Conservation (phyloP, 2,797 vertebrate genomes). For the Epinephelus awoara region DNA sequence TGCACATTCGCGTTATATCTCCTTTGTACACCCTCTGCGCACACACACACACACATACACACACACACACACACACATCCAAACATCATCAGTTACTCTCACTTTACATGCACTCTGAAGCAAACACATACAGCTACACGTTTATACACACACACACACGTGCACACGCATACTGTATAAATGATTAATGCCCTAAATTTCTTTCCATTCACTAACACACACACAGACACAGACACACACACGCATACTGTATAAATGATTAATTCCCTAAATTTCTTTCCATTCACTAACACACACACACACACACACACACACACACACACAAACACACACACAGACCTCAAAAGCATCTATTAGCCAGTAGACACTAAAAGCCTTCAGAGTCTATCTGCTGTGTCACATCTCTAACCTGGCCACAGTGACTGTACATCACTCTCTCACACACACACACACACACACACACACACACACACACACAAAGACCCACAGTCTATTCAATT, state of each 20-base stretch:
- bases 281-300: constrained; percentile 22
- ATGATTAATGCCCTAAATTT: constrained; percentile 34
- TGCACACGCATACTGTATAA: constrained; percentile 6
- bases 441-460: constrained; percentile 32
- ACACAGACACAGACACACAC: background rate
- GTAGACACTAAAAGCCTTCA: constrained; percentile 40
- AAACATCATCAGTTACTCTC: constrained; percentile 41
- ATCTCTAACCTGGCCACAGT: constrained; percentile 32
- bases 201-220: constrained; percentile 21
- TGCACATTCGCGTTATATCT: background rate
- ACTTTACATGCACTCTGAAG: background rate
- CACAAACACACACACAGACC: constrained; percentile 21
- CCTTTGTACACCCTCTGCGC: background rate
- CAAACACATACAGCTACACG: background rate
- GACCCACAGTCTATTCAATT: constrained; percentile 55
- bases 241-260: constrained; percentile 22
- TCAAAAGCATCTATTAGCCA: constrained; percentile 40
- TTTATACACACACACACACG: background rate
- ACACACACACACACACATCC: background rate
- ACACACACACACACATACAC: constrained; percentile 5
- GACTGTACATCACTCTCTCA: constrained; percentile 13
- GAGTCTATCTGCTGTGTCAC: constrained; percentile 41
- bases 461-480: constrained; percentile 1
- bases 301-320: constrained; percentile 15
- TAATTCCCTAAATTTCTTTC: constrained; percentile 25